Percentiles rank a stretch among this genome's conserved stretches.
phyloP scores from a whole-genome alignment of 2,797 vertebrate species.

The Microctenopoma lineatum region DNA sequence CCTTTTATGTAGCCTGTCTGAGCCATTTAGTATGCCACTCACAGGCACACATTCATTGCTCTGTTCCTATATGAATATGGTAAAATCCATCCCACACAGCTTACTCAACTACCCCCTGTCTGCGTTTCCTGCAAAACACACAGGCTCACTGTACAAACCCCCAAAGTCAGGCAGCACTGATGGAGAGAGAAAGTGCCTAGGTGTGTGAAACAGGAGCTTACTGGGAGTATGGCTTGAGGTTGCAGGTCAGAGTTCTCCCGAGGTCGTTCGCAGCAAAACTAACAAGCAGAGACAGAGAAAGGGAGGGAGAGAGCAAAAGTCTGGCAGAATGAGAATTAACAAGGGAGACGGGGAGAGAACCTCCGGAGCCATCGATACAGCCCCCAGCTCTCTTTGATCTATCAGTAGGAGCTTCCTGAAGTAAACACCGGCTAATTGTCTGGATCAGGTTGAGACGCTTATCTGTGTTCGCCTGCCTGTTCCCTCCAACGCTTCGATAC shows the following conservation, averaged over 20 bases:
- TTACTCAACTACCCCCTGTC: conserved; percentile 8
- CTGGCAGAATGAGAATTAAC: conserved; percentile 45
- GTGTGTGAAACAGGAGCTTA: conserved; percentile 52
- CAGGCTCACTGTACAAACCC: conserved; percentile 21
- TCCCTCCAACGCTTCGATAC: conserved; percentile 79
- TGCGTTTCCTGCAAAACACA: conserved; percentile 24
- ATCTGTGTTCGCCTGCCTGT: conserved; percentile 77
- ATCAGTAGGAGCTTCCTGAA: conserved; percentile 80
- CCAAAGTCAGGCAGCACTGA: conserved; percentile 16
- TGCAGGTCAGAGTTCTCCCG: conserved; percentile 57
- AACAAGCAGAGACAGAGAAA: conserved; percentile 29
- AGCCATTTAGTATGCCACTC: conserved; percentile 10
- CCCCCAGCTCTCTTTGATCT: conserved; percentile 84
- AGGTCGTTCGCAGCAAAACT: conserved; percentile 50
- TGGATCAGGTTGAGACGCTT: conserved; percentile 88
- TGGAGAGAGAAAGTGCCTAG: conserved; percentile 6
- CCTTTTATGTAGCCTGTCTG: conserved; percentile 58
- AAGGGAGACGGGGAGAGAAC: conserved; percentile 59
- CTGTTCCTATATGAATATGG: conserved; percentile 27
- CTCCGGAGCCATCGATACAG: conserved; percentile 75
- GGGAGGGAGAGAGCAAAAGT: conserved; percentile 27
- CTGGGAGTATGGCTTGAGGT: conserved; percentile 46
- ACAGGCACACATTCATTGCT: neutral
- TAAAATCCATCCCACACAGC: conserved; percentile 9
- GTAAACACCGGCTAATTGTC: conserved; percentile 93